Conservation (phyloP, 2,113 vertebrate genomes). For the Grammomys surdaster region DNA sequence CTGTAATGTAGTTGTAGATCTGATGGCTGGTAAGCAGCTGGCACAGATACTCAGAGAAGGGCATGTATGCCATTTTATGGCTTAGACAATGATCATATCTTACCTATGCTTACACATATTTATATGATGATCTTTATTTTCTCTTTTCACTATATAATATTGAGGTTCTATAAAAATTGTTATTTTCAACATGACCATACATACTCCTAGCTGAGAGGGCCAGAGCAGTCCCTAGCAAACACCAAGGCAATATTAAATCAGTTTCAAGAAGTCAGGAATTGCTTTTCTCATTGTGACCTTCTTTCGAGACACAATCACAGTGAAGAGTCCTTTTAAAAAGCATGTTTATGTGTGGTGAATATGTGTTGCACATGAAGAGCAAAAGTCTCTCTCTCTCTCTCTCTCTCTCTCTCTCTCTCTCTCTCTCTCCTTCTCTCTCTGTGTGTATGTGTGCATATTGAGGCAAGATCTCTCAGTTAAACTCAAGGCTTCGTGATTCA, state of each 20-base stretch:
- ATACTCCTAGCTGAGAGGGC: background rate
- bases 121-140: background rate
- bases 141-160: background rate
- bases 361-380: background rate
- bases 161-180: background rate
- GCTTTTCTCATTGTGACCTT: background rate
- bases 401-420: too few relatives aligned
- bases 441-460: background rate
- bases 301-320: background rate
- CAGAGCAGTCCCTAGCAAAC: background rate
- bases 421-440: background rate
- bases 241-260: background rate
- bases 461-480: background rate
- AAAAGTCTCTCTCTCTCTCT: too few relatives aligned
- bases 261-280: background rate
- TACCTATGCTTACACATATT: background rate
- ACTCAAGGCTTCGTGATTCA: too few relatives aligned
- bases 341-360: background rate
- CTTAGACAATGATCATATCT: background rate
- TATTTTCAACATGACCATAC: background rate
- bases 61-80: background rate
- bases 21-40: background rate
- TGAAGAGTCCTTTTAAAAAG: background rate
- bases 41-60: background rate
- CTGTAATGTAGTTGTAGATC: background rate